Conservation (phyloP, 1,140 invertebrate species). For the Caenorhabditis briggsae region DNA sequence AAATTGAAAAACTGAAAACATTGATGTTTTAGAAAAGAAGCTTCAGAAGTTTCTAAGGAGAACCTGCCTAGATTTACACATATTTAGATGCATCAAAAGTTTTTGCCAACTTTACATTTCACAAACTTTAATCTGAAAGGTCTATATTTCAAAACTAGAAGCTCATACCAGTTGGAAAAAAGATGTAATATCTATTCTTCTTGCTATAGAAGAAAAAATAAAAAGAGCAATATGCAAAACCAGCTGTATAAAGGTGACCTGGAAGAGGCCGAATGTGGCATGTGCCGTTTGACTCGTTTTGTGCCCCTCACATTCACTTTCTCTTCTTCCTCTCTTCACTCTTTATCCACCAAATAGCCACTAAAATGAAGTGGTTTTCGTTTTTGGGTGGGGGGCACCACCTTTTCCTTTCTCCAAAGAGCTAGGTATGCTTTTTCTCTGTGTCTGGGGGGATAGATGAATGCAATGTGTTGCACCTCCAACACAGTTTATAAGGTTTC, state of each 20-base stretch:
- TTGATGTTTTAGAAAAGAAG: no score
- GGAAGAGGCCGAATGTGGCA: conserved; percentile 32
- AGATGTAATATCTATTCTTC: neutral
- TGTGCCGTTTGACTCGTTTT: conserved; percentile 14
- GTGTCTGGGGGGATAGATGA: neutral
- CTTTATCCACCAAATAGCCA: conserved; percentile 32
- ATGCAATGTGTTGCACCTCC: conserved; percentile 8
- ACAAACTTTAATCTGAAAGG: no score
- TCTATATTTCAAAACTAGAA: no score
- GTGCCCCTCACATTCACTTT: conserved; percentile 2
- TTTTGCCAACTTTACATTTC: no score
- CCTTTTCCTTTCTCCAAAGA: neutral
- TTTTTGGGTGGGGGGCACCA: neutral
- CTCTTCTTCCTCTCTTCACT: conserved; percentile 15
- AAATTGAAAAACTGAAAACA: no score
- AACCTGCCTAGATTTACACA: no score
- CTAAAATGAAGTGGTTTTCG: conserved; percentile 53
- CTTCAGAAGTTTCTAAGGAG: no score
- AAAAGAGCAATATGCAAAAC: neutral
- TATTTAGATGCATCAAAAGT: no score
- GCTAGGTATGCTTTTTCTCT: conserved; percentile 48
- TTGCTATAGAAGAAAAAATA: neutral
- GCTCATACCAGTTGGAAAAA: neutral
- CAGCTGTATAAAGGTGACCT: conserved; percentile 32
- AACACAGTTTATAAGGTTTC: conserved; percentile 32